Evolutionary conservation across 2,797 vertebrate genomes (phyloP), one percentile per base, ranked within the genome.

Genomic region (Etheostoma perlongum): DNA sequence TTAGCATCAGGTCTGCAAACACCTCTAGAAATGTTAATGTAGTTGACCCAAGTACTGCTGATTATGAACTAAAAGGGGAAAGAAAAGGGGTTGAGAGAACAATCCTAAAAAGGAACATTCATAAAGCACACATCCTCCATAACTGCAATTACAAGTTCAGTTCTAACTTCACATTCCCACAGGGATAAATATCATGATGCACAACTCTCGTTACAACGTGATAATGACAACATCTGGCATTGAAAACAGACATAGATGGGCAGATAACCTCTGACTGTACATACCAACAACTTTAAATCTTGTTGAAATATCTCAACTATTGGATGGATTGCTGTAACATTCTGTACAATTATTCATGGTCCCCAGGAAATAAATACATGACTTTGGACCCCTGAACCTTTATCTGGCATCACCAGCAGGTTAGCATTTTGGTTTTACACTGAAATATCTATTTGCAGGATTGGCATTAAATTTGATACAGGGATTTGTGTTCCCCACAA

Each of bases 171-270:
- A 52, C 16, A 62, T 55, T 74, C 44, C 25, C 46, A 18, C 46
- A 42, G 33, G 21, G 59, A 11, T 11, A 64, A 21, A 30, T 48
- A 30, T 49, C 30, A 58, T 16, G 6, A 63, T 59, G 49, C 53
- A 70, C 42, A 40, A 5, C 5, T 49, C 18, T 70, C 51, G 73
- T 73, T 52, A 57, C 13, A 33, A 54, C 33, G 21, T 55, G 10
- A 68, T 65, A 42, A 81, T 69, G 47, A 27, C 42, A 59, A 44
- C 27, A n/a, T 2, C 25, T 67, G 67, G 48, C 57, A 59, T 30
- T 62, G 30, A 36, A 70, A 60, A 67, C 44, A 53, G 18, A 60
- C 48, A 55, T 16, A 36, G 55, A 62, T 11, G 40, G 18, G 15
- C 33, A 59, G 18, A 18, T 44, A 55, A 40, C 52, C 64, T 49